Base-by-base conservation (phyloP, 2,888 invertebrate genomes). In the Cistogaster globosa region DNA sequence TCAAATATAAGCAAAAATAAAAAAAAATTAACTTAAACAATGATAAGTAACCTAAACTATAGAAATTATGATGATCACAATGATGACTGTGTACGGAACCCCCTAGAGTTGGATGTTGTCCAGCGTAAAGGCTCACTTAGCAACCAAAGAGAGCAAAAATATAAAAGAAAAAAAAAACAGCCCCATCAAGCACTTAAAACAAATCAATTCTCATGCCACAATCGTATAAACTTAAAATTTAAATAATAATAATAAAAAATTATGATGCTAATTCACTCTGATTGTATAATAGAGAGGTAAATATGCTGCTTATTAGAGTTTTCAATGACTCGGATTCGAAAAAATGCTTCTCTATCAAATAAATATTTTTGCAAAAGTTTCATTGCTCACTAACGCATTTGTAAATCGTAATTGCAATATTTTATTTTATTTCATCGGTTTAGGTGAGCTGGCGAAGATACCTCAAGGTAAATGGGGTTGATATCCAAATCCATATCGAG, bases 161-260 rank as follows among this genome's bases (percentile, higher is more conserved):
- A 65, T 2, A 32, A 32, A 32, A 32, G 2, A 2, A 5, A 2
- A 32, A 32, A 68, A 32, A 53, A 68, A 45, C 53, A 68, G 65
- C 60, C 79, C 67, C 79, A 72, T 67, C 51, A 65, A 72, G 51
- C 84, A 84, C 79, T 84, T 84, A 83, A 76, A 76, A 32, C 67
- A 80, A 76, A 71, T 80, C 79, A 84, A 84, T 60, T 36, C 69
- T 58, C 74, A 79, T 76, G 79, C 67, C 57, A 75, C 68, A 83
- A 74, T 72, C 78, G 68, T 74, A 63, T 78, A 45, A 48, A 20
- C 55, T 22, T 18, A 42, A 14, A 16, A 48, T 4, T 48, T 14
- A 32, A 32, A 32, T 32, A 32, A 32, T n/a, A n/a, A 0, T 32
- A 32, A 32, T 32, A 32, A 42, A 42, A 2, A 42, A 7, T 38